These are phyloP conservation scores for Subacronicta megacephala DNA, from an alignment of 2,888 invertebrate species.

Conservation along the genomic window DNA sequence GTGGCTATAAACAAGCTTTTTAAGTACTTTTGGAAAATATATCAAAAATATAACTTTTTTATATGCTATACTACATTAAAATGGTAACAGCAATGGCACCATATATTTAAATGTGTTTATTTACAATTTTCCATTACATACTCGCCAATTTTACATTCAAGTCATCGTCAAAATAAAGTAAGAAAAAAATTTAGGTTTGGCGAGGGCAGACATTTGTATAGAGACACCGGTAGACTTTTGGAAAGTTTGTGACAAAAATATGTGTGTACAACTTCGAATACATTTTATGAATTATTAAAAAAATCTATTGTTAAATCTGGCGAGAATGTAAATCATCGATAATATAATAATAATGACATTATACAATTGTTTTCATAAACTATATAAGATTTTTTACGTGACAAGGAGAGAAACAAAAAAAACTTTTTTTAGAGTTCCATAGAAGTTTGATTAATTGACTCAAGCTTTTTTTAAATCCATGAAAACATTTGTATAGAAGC, in stretches of 20 bases:
- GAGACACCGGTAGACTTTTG: too few species aligned
- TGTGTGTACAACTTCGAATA: too few species aligned
- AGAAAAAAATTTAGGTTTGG: too few species aligned
- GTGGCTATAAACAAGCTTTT: constrained; percentile 40
- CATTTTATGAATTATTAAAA: too few species aligned
- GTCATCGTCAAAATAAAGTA: too few species aligned
- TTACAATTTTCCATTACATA: constrained; percentile 17
- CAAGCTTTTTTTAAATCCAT: constrained; percentile 6
- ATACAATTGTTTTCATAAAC: constrained; percentile 43
- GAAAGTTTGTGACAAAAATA: too few species aligned
- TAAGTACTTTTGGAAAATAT: constrained; percentile 64
- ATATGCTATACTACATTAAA: constrained; percentile 60
- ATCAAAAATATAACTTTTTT: constrained; percentile 64
- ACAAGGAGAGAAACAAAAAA: too few species aligned
- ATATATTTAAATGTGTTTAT: constrained; percentile 63
- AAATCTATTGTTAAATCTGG: too few species aligned
- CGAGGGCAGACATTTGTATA: too few species aligned
- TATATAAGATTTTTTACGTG: background rate
- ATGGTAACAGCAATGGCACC: constrained; percentile 88
- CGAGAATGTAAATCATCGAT: background rate
- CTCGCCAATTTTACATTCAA: background rate
- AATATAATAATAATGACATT: background rate
- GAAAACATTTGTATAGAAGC: constrained; percentile 56
- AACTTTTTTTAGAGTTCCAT: too few species aligned
- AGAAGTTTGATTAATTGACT: too few species aligned